Base-by-base conservation (phyloP, 2,113 vertebrate genomes). In the Periophthalmodon schlosseri region DNA sequence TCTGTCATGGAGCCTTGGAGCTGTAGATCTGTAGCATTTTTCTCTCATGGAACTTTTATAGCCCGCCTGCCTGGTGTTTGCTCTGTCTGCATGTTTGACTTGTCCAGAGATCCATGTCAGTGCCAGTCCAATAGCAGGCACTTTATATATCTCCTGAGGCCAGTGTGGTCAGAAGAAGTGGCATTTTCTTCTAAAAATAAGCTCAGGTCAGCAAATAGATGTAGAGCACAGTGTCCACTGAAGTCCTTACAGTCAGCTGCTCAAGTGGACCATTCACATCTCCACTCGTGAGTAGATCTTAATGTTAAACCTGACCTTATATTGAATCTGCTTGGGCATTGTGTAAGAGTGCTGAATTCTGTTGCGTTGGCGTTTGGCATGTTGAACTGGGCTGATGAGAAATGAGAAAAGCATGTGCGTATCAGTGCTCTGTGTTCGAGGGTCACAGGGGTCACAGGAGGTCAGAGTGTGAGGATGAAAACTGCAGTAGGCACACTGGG, bases 81-180 rank as follows among this genome's bases (percentile, higher is more conserved):
- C 71, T 64, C 68, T 61, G 54, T 66, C 8, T 20, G 34, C 9
- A 76, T 84, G 76, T 83, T 86, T 82, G 56, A 18, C 75, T 20
- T 74, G 73, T 74, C 77, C 54, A 73, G 80, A 78, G 72, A 20
- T 84, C 56, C 76, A 73, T 76, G 76, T 85, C 75, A 76, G 61
- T 44, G 58, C 73, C 74, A 76, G 76, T 66, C 0, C 65, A 72
- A 58, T 75, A 54, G 52, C 57, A 75, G 70, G 44, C 77, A 79
- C 75, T 64, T 58, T 73, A 80, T 86, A 77, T 82, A 77, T 73
- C 74, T 77, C 28, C 68, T 46, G 60, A 70, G 67, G 24, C 52
- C 68, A 68, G 67, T 68, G 77, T 83, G 79, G 76, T 72, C 58
- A 34, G 74, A 81, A 73, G 81, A 54, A 80, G 74, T 70, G 39